Evolutionary conservation across 2,797 vertebrate genomes (phyloP).

Genomic region (Anomalospiza imberbis): DNA sequence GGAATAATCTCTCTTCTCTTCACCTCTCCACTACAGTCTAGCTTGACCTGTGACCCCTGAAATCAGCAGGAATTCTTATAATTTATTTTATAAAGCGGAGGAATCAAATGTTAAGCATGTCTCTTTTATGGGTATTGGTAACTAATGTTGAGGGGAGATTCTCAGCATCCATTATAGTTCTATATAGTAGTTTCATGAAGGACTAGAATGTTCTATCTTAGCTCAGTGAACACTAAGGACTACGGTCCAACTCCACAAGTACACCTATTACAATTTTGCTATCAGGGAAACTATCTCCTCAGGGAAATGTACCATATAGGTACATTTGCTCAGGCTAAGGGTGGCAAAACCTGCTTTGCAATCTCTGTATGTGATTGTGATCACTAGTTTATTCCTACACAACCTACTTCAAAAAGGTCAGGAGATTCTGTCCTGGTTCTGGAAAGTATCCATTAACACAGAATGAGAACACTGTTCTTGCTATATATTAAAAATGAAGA

Average conservation of each 20-base stretch:
- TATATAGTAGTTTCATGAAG: background rate
- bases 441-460: background rate
- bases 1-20: background rate
- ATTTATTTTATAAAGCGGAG: background rate
- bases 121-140: background rate
- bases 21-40: background rate
- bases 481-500: background rate
- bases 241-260: background rate
- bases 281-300: background rate
- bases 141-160: background rate
- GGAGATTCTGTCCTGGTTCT: background rate
- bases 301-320: background rate
- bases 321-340: background rate
- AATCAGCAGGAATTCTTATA: background rate
- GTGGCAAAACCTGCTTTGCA: background rate
- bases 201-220: background rate
- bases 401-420: background rate
- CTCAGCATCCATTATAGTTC: background rate
- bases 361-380: background rate
- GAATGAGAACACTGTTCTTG: background rate
- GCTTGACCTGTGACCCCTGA: background rate
- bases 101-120: background rate
- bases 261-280: background rate
- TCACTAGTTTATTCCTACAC: background rate
- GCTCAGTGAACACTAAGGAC: background rate